Base-by-base conservation (phyloP, 2,797 vertebrate genomes). In the Hippocampus kuda region DNA sequence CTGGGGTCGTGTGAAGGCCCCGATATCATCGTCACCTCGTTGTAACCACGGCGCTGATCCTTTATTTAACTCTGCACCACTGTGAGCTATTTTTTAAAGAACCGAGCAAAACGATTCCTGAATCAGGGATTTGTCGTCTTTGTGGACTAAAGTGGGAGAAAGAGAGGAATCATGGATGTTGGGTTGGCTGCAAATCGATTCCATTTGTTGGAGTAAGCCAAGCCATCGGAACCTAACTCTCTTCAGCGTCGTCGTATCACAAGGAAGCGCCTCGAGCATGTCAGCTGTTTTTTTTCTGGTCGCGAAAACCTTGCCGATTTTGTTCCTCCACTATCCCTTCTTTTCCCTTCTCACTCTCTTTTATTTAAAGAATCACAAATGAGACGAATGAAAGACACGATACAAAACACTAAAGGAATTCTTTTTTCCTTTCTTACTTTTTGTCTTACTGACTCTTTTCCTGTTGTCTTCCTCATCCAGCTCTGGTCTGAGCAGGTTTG, bases 331-430 rank as follows among this genome's bases (percentile, higher is more conserved):
- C 20, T 15, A 1, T 2, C 49, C 20, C 38, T 42, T 64, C 59
- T 67, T 69, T 70, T 6, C 81, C 75, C 18, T 27, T 79, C 74
- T 75, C 79, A 46, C 76, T 68, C 70, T 51, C 66, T 81, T 81
- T 86, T 88, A 89, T 85, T 89, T 88, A 88, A 85, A 81, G 79
- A 84, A 80, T 80, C 72, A 68, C 63, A 78, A 77, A 80, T 77
- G 77, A 81, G 75, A 77, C 75, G 71, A 76, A 83, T 75, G 74
- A 74, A 59, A 71, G 73, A 74, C 1, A 2, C 54, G 53, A 71
- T 65, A 54, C 18, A 61, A 71, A 72, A 74, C 1, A 1, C 60
- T 60, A 71, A 66, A 54, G 38, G 41, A 16, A 2, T 57, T 61
- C 70, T 67, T 71, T 65, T 56, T 68, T 60, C 4, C 71, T 34